Evolutionary conservation across 2,797 vertebrate species (phyloP), one percentile per base, ranked within the genome.

Genomic region (Leptatherina wallacei): DNA sequence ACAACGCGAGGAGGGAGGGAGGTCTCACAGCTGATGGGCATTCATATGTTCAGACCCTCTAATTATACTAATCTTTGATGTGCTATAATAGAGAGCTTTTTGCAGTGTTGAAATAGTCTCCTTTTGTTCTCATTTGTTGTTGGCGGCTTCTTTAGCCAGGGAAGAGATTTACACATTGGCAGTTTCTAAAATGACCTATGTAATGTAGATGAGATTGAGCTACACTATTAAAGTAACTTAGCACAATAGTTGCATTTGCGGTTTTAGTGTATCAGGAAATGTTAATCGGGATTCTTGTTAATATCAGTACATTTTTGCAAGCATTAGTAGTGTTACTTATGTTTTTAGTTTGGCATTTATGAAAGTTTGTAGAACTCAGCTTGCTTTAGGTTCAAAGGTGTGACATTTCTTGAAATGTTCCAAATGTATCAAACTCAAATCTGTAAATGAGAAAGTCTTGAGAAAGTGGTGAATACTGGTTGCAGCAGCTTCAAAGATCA

Each of bases 161-260:
- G 56, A 30, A 67, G 63, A 81, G 83, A 82, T 90, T 92, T 91
- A 76, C 78, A 81, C 75, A 85, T 90, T 88, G 75, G 36, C 84
- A 75, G 69, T 79, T 89, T 73, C 68, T 82, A 84, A 85, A 84
- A 86, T 63, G 68, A 71, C 44, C 61, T 2, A 3, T 54, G 38
- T 35, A 18, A 27, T 60, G 38, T 63, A 83, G 70, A 71, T 30
- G 1, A 12, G 52, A 55, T 11, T 69, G 51, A 65, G 55, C 78
- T 47, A 24, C 65, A 40, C 24, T 58, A 61, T 73, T 81, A 75
- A 81, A 70, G 35, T 72, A 51, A 47, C 44, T 44, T 56, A 9
- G 36, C 10, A 40, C 27, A 59, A 44, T 4, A 54, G 58, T 6
- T 59, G 51, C 9, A 58, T 2, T 16, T 13, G 3, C 1, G 16